Conservation (phyloP, 2,113 vertebrate genomes). For the Sylvia atricapilla region DNA sequence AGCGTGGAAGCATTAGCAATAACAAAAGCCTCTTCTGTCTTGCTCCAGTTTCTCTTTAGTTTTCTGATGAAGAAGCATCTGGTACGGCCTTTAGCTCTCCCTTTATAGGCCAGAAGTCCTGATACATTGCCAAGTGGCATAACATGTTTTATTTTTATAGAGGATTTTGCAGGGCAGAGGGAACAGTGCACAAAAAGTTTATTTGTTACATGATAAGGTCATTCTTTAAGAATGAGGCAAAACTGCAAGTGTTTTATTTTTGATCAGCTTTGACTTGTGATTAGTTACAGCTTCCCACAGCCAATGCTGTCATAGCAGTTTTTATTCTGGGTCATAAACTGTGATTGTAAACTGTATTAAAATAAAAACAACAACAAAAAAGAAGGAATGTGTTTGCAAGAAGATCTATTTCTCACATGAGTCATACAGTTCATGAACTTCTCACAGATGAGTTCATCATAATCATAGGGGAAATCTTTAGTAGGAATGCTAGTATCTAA, state of each 20-base stretch:
- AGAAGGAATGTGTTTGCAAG: not conserved
- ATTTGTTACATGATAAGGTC: not conserved
- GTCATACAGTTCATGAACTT: not conserved
- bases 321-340: not conserved
- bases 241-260: not conserved
- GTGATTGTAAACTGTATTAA: not conserved
- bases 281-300: conserved; percentile 13
- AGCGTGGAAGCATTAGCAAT: not conserved
- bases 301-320: not conserved
- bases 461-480: not conserved
- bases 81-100: not conserved
- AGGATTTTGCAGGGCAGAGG: not conserved
- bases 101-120: not conserved
- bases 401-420: not conserved
- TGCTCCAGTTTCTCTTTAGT: not conserved
- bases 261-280: not conserved
- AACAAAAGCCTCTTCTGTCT: conserved; percentile 21
- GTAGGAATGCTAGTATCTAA: not conserved
- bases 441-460: not conserved
- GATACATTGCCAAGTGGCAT: not conserved
- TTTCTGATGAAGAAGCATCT: conserved; percentile 23
- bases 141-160: conserved; percentile 19
- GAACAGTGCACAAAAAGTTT: not conserved
- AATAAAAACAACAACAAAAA: not conserved
- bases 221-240: conserved; percentile 21